Evolutionary conservation across 2,113 vertebrate species (phyloP).

Genomic region (Thymallus thymallus): DNA sequence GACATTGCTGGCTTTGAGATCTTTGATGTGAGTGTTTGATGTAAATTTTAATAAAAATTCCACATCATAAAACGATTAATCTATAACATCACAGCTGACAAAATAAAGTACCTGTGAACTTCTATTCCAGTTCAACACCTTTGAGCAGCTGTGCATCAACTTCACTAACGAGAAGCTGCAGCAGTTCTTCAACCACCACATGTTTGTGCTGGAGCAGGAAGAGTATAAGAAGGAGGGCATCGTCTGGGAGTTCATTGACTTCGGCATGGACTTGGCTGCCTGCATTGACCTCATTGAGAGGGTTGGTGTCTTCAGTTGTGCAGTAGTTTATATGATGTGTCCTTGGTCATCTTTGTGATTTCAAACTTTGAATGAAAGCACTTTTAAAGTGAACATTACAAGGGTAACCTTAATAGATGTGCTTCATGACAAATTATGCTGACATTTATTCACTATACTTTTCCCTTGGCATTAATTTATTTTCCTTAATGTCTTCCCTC

Average conservation of each 20-base stretch:
- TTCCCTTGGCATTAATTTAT: not conserved
- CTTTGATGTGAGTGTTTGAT: not conserved
- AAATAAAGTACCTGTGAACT: not conserved
- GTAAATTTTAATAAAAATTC: not conserved
- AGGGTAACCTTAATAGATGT: too few relatives aligned
- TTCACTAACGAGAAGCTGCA: conserved; percentile 93
- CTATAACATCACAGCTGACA: not conserved
- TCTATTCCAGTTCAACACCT: conserved; percentile 79
- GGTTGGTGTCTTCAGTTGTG: conserved; percentile 54
- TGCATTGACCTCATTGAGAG: conserved; percentile 89
- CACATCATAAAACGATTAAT: not conserved
- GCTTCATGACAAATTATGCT: not conserved
- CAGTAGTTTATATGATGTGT: too few relatives aligned
- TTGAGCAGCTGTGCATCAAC: conserved; percentile 96
- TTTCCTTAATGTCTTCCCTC: conserved; percentile 54
- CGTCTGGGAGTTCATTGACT: conserved; percentile 80
- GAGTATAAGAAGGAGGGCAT: conserved; percentile 82
- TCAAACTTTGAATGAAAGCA: too few relatives aligned
- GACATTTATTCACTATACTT: not conserved
- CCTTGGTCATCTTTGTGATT: too few relatives aligned
- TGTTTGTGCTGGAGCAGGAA: conserved; percentile 82
- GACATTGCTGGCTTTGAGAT: not conserved
- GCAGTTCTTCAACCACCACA: conserved; percentile 84
- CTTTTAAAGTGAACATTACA: too few relatives aligned
- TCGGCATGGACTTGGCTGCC: conserved; percentile 86